Base-by-base conservation (phyloP, 92 coral and sea anemone genomes). In the Blastomussa wellsi region DNA sequence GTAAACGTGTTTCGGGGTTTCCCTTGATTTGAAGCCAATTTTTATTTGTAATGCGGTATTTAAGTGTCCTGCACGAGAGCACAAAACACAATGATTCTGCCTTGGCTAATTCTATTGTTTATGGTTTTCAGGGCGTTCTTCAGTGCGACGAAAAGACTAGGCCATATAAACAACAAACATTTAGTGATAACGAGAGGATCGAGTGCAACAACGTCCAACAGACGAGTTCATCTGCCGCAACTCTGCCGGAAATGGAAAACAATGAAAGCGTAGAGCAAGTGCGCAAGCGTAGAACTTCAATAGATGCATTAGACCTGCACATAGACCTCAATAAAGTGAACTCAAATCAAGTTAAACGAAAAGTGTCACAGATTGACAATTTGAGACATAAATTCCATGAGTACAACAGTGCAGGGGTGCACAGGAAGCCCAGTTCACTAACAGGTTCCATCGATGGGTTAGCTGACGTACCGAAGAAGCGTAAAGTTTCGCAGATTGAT, bases 401-500 rank as follows among this genome's bases (percentile, higher is more conserved):
- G 60, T 84, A 84, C 37, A 66, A 78, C 24, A 37, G 47, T 6
- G 8, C 26, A 4, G 68, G 68, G 9, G 5, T 1, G 16, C 86
- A 82, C 24, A 32, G 83, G 64, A 77, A 65, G 51, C 37, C 77
- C 19, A 78, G 53, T 14, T 15, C 16, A n/a, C n/a, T n/a, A 19
- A 20, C 41, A 15, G 5, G 37, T 38, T 17, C 81, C 11, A 55
- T 28, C 55, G 87, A 83, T 20, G 81, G 47, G 1, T 59, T 59
- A 33, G 81, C 28, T 31, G 80, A 78, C 16, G 77, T 68, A 24
- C 77, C 82, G 0, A 85, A 78, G 83, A 85, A 85, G 47, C 83
- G 86, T 9, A 81, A 88, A 74, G 88, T 68, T 59, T 92, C 95
- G 77, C 92, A 91, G 86, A 91, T 91, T 15, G 92, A 89, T n/a